Evolutionary conservation across 2,797 vertebrate genomes (phyloP).

Genomic region (Sebastes alutus): DNA sequence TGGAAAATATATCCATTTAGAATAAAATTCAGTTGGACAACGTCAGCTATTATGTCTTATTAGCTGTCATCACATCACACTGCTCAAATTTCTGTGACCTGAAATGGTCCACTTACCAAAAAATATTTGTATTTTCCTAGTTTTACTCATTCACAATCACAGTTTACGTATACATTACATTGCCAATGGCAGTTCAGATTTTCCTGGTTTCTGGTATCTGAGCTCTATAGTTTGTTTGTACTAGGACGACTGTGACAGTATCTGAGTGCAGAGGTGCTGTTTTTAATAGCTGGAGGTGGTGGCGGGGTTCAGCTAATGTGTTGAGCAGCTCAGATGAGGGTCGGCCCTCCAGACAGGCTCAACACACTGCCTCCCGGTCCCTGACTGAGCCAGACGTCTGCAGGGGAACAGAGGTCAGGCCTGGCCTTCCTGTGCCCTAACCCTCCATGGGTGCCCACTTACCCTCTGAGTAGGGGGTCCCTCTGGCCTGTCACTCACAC

Average conservation of each 20-base stretch:
- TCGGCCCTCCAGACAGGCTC: conserved; percentile 60
- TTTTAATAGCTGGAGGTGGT: conserved; percentile 50
- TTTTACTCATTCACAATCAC: background rate
- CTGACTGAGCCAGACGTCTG: conserved; percentile 73
- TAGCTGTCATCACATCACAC: background rate
- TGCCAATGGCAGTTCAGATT: background rate
- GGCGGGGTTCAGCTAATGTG: conserved; percentile 39
- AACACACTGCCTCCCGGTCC: conserved; percentile 47
- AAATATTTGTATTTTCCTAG: background rate
- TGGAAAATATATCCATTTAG: background rate
- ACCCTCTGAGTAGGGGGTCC: conserved; percentile 77
- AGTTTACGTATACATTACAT: conserved; percentile 6
- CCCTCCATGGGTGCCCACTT: conserved; percentile 79
- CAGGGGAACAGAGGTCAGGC: conserved; percentile 68
- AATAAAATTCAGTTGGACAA: background rate
- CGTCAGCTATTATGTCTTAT: background rate
- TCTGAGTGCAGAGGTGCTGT: conserved; percentile 38
- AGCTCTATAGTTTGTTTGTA: conserved; percentile 42
- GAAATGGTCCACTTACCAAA: background rate
- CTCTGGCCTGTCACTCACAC: conserved; percentile 69
- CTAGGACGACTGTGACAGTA: conserved; percentile 20
- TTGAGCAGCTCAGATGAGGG: conserved; percentile 51
- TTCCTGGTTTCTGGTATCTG: conserved; percentile 19
- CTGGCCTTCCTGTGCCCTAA: conserved; percentile 77
- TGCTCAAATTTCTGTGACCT: background rate